Base-by-base conservation (phyloP, 2,797 vertebrate species). In the Megaceryle alcyon region DNA sequence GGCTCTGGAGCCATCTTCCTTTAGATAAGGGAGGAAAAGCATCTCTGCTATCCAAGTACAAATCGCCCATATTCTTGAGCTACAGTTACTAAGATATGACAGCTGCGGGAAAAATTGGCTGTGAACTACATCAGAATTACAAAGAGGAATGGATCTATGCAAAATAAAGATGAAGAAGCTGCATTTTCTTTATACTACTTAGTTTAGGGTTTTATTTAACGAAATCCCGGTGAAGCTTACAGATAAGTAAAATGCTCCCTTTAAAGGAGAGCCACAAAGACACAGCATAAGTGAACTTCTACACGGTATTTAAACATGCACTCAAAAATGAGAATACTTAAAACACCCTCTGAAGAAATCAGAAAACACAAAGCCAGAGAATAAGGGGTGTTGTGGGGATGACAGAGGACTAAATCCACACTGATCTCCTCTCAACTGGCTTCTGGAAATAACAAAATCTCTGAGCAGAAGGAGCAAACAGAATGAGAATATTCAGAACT, bases 91-190 rank as follows among this genome's bases (percentile, higher is more conserved):
- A 82, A 81, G 49, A 94, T 35, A 57, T 71, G 80, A 94, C 96
- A 96, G 95, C 82, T 95, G 92, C 82, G 80, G 49, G 35, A 69
- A 80, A 71, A 92, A 77, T 12, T 44, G 90, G 75, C 92, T 94
- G 90, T 37, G 83, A 94, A 77, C 33, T 61, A 68, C 54, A 73
- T 8, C 79, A 59, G 75, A 96, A 86, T 82, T 82, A 91, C 82
- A 82, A 78, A 87, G 57, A 82, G 79, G 69, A 82, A 89, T 71
- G 21, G 28, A 88, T 71, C 71, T 41, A 4, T 57, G 65, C 33
- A 75, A 86, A 93, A 87, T 2, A 49, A 73, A 95, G 70, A 88
- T 37, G 76, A 88, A 84, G 31, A 49, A 23, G 41, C 26, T 92
- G 28, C 11, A 22, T 70, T 63, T 86, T 80, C 73, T 66, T 82